phyloP scores from a whole-genome alignment of 2,888 invertebrate species.

The Onthophagus sagittarius region DNA sequence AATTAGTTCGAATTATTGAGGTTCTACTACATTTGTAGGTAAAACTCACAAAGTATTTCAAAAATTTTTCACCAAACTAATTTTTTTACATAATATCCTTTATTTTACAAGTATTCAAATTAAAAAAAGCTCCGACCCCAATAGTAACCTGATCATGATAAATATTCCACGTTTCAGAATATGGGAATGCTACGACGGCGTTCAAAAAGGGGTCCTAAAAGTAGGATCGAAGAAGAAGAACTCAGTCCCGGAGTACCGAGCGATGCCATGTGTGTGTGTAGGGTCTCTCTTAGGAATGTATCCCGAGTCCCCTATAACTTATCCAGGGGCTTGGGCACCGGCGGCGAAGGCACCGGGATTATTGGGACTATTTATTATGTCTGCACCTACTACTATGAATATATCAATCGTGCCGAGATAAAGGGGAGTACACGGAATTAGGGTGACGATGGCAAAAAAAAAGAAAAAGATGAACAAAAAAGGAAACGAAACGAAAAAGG shows the following conservation, averaged over 20 bases:
- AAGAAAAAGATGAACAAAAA: not conserved
- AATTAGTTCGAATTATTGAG: no score
- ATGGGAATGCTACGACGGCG: not conserved
- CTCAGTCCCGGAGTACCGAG: conserved; percentile 8
- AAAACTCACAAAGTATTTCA: no score
- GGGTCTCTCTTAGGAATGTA: not conserved
- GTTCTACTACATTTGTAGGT: no score
- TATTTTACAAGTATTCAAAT: not conserved
- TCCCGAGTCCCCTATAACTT: conserved; percentile 12
- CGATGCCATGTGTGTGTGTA: conserved; percentile 7
- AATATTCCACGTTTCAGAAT: not conserved
- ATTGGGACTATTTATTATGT: conserved; percentile 29
- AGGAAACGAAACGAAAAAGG: not conserved
- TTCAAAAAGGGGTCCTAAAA: not conserved
- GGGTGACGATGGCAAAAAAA: not conserved
- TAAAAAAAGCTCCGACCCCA: not conserved
- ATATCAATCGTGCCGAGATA: conserved; percentile 20
- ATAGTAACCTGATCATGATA: not conserved
- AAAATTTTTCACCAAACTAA: no score
- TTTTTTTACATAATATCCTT: not conserved
- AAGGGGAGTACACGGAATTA: not conserved
- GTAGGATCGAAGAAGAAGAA: not conserved
- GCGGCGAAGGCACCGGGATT: conserved; percentile 17
- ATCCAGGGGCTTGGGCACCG: conserved; percentile 12
- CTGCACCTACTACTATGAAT: conserved; percentile 29